Evolutionary conservation across 2,113 vertebrate species (phyloP), one percentile per base, ranked within the genome.

Genomic region (Clarias gariepinus): DNA sequence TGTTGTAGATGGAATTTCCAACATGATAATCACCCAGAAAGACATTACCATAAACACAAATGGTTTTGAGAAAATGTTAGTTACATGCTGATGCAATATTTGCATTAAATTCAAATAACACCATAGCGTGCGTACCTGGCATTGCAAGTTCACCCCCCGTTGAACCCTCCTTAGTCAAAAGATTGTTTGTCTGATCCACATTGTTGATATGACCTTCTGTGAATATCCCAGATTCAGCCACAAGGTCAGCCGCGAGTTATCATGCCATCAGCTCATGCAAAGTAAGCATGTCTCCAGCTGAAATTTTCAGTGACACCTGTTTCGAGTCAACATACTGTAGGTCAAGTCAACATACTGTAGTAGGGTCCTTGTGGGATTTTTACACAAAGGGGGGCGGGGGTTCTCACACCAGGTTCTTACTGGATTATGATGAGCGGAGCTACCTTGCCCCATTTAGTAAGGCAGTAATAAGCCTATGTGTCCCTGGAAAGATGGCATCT

Each of bases 101-200:
- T 78, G 74, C 74, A n/a, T 76, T 25, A 52, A 52, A 78, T 78
- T 52, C 52, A 78, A 55, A 78, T 78, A 55, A 76, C n/a, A 55
- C 74, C 52, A 25, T 78, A 55, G 74, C 25, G 47, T 55, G n/a
- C n/a, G 52, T 28, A 55, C 47, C 71, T 74, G 41, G 8, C 71
- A 74, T 15, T 5, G 5, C 47, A 28, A 77, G 47, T 13, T 77
- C 74, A 25, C 41, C 15, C 15, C n/a, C 15, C 2, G 15, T 28
- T 78, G 74, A 78, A 78, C 52, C 28, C 5, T 55, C 23, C 52
- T 55, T 52, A n/a, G 1, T 15, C 25, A 1, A 55, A 77, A 55
- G 47, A 12, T 78, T n/a, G 28, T 53, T 28, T 78, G 73, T 25
- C 73, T 76, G 12, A 18, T n/a, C 55, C 74, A 55, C 52, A 55